Percentiles rank a stretch among this genome's conserved stretches.
These are phyloP conservation scores for Scelioninae gen. 2 DNA, from an alignment of 2,888 invertebrate genomes.

Conservation along the genomic window DNA sequence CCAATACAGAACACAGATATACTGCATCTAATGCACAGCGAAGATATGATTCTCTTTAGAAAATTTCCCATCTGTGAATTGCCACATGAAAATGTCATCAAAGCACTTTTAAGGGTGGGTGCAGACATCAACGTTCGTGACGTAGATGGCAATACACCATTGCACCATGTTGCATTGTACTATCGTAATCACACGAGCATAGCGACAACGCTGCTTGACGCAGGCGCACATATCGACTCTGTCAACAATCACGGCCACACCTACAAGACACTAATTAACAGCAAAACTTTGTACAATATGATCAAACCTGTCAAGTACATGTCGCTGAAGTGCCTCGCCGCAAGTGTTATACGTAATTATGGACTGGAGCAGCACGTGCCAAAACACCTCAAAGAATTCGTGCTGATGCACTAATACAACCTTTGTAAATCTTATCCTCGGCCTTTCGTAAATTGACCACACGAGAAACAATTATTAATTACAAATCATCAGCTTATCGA, in stretches of 20 bases:
- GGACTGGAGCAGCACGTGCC: constrained; percentile 64
- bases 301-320: constrained; percentile 87
- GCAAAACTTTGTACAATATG: constrained; percentile 80
- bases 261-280: constrained; percentile 82
- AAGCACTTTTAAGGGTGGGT: constrained; percentile 87
- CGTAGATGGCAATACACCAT: constrained; percentile 89
- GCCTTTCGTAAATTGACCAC: constrained; percentile 6
- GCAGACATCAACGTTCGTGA: constrained; percentile 88
- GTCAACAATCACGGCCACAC: constrained; percentile 87
- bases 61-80: constrained; percentile 84
- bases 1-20: constrained; percentile 80
- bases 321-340: constrained; percentile 90
- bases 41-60: constrained; percentile 83
- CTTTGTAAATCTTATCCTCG: background rate
- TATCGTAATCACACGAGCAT: constrained; percentile 79
- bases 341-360: constrained; percentile 82
- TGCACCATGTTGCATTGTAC: constrained; percentile 89
- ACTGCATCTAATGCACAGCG: constrained; percentile 89
- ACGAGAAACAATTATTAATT: constrained; percentile 2
- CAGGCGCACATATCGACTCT: constrained; percentile 91
- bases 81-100: constrained; percentile 83
- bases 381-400: constrained; percentile 68
- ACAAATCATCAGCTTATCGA: too few species aligned
- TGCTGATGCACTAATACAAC: constrained; percentile 67
- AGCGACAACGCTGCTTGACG: constrained; percentile 83